Conservation (phyloP, 2,888 invertebrate genomes). For the Mycalesis mineus region DNA sequence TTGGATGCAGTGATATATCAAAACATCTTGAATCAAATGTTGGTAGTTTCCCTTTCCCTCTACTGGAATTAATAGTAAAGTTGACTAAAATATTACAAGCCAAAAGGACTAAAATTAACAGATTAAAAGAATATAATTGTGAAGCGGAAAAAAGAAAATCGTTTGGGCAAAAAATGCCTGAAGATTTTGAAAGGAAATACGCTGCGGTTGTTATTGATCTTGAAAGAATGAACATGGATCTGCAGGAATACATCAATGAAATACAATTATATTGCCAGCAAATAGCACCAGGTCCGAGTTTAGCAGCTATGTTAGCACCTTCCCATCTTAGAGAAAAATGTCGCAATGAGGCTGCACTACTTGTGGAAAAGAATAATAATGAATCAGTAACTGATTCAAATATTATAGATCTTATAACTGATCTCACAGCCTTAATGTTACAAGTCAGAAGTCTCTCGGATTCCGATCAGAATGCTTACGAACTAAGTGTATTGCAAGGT, state of each 20-base stretch:
- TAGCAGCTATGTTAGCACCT: constrained; percentile 92
- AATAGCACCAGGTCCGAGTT: constrained; percentile 91
- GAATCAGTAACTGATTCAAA: constrained; percentile 79
- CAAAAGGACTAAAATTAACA: constrained; percentile 88
- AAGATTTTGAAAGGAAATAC: constrained; percentile 94
- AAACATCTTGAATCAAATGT: constrained; percentile 73
- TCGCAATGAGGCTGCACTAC: constrained; percentile 87
- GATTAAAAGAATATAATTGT: constrained; percentile 90
- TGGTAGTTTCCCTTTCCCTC: constrained; percentile 90
- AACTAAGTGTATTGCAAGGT: constrained; percentile 92
- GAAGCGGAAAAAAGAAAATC: constrained; percentile 93
- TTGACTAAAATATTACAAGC: constrained; percentile 90
- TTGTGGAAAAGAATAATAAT: constrained; percentile 85
- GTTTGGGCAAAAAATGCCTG: constrained; percentile 85
- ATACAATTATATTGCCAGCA: constrained; percentile 91
- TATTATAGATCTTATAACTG: constrained; percentile 88
- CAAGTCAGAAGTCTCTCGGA: constrained; percentile 89
- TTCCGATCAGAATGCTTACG: constrained; percentile 92
- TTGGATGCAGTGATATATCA: constrained; percentile 73
- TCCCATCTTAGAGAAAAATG: constrained; percentile 92
- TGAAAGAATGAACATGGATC: constrained; percentile 92
- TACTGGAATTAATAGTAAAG: constrained; percentile 91
- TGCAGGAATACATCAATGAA: constrained; percentile 90
- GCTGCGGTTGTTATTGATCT: constrained; percentile 92
- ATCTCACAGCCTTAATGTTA: constrained; percentile 92